These are phyloP conservation scores for Trichopria drosophilae DNA, from an alignment of 2,888 invertebrate genomes.

Conservation along the genomic window DNA sequence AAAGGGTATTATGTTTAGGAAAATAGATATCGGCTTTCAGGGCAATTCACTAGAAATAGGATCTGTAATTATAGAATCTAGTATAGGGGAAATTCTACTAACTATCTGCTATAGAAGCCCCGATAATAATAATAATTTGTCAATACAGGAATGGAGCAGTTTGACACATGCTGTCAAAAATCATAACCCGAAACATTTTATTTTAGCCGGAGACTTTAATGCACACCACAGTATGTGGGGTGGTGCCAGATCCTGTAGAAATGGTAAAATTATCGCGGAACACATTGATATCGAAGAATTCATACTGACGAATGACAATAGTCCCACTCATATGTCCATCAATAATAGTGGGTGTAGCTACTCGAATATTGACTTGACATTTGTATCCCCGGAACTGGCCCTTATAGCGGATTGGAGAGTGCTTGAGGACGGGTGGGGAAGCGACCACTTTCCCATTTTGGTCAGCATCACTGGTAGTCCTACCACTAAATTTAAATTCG, in stretches of 20 bases:
- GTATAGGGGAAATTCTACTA: constrained; percentile 10
- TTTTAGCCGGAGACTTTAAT: constrained; percentile 14
- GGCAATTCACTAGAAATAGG: neutral
- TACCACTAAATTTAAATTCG: neutral
- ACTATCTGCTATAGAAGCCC: constrained; percentile 11
- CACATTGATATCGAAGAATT: constrained; percentile 7
- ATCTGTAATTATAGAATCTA: neutral
- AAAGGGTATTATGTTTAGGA: neutral
- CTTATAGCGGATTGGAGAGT: neutral
- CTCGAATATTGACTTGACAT: constrained; percentile 9
- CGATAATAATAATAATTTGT: neutral
- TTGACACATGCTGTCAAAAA: neutral
- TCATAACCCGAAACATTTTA: neutral
- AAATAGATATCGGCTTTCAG: constrained; percentile 1
- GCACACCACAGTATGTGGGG: constrained; percentile 13
- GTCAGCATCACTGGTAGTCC: constrained; percentile 1
- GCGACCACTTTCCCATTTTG: constrained; percentile 11
- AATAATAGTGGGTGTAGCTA: neutral
- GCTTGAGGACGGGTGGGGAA: constrained; percentile 13
- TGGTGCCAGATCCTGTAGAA: neutral
- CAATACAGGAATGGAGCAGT: constrained; percentile 7
- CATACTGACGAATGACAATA: constrained; percentile 5
- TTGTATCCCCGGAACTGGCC: constrained; percentile 4
- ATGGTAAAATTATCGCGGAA: constrained; percentile 9
- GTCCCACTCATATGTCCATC: constrained; percentile 4